Conservation (phyloP, 2,888 invertebrate genomes). For the Branchellion lobata region DNA sequence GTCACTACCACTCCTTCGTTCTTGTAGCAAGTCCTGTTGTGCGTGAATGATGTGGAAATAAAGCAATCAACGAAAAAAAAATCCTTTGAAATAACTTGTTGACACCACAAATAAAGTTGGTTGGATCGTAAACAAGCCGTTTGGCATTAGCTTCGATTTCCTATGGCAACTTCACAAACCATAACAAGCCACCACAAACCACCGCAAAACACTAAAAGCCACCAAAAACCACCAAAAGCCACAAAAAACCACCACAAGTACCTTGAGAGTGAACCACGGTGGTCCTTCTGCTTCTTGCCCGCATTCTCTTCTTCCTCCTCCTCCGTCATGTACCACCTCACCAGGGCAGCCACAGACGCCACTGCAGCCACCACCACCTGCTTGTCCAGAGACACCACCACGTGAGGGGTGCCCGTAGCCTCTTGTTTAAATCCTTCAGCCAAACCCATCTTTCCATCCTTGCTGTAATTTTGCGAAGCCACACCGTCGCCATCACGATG, state of each 20-base stretch:
- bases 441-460: no score
- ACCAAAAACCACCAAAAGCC: not conserved
- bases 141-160: no score
- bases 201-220: not conserved
- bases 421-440: no score
- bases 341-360: not conserved
- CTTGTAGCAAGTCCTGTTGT: not conserved
- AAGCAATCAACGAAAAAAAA: no score
- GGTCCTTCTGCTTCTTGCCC: not conserved
- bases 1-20: not conserved
- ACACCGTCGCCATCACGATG: no score
- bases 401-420: not conserved
- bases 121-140: not conserved
- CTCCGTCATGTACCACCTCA: constrained; percentile 5
- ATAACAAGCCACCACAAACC: no score
- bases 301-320: not conserved
- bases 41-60: no score
- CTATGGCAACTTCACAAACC: no score
- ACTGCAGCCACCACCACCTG: not conserved
- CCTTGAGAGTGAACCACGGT: not conserved
- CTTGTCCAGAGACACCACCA: not conserved
- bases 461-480: no score
- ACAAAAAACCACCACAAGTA: not conserved
- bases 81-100: no score
- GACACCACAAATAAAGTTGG: no score